Conservation (phyloP, 2,888 invertebrate species). For the Geophilus truncorum region DNA sequence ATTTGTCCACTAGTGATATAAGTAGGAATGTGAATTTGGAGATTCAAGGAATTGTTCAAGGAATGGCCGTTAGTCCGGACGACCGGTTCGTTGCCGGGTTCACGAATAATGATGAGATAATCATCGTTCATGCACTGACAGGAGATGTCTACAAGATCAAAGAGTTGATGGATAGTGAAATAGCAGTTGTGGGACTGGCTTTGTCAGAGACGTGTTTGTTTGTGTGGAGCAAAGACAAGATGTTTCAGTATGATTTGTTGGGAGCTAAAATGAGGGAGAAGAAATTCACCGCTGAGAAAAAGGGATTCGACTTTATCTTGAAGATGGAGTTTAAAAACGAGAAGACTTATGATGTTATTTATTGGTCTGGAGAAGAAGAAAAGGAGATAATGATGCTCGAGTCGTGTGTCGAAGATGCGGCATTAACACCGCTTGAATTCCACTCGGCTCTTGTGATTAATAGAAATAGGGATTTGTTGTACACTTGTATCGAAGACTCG, state of each 20-base stretch:
- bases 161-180: slow-evolving; percentile 73
- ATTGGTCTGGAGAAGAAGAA: slow-evolving; percentile 75
- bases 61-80: slow-evolving; percentile 83
- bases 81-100: slow-evolving; percentile 94
- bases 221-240: slow-evolving; percentile 68
- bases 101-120: slow-evolving; percentile 91
- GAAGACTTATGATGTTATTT: slow-evolving; percentile 59
- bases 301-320: neutral
- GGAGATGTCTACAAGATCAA: slow-evolving; percentile 65
- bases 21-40: slow-evolving; percentile 82
- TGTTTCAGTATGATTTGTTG: slow-evolving; percentile 61
- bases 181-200: slow-evolving; percentile 62
- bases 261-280: slow-evolving; percentile 35
- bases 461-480: slow-evolving; percentile 61
- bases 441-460: slow-evolving; percentile 65
- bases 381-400: slow-evolving; percentile 64
- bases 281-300: neutral
- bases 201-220: slow-evolving; percentile 66
- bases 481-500: slow-evolving; percentile 55
- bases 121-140: slow-evolving; percentile 85
- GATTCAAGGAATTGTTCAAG: slow-evolving; percentile 94
- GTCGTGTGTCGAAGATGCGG: slow-evolving; percentile 53
- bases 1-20: slow-evolving; percentile 89
- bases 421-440: slow-evolving; percentile 54
- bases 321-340: slow-evolving; percentile 57